Conservation (phyloP, 2,888 invertebrate genomes). For the Thera britannica region DNA sequence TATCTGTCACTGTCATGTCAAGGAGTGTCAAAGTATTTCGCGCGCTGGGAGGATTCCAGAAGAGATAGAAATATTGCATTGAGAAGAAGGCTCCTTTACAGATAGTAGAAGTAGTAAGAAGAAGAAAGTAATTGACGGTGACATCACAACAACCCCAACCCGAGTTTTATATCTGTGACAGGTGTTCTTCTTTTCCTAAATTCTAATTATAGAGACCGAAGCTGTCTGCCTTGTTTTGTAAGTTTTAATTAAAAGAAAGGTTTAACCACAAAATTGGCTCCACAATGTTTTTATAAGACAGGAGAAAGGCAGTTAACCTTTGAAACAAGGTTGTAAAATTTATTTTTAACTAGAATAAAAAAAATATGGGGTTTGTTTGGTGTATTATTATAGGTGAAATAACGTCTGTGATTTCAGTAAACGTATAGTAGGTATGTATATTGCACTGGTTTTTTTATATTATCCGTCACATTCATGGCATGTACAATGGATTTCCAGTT, state of each 20-base stretch:
- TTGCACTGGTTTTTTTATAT: neutral
- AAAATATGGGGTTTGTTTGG: neutral
- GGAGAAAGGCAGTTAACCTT: constrained; percentile 14
- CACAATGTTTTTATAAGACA: constrained; percentile 21
- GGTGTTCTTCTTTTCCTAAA: constrained; percentile 10
- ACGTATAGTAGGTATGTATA: no score
- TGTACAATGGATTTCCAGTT: no score
- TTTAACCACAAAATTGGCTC: constrained; percentile 15
- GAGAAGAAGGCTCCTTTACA: no score
- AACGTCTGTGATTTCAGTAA: neutral
- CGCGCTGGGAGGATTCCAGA: no score
- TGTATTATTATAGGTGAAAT: neutral
- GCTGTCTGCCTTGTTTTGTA: constrained; percentile 15
- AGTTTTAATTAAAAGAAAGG: constrained; percentile 26
- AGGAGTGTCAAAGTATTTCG: no score
- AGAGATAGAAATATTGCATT: no score
- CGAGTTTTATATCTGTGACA: constrained; percentile 4
- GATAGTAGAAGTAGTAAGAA: no score
- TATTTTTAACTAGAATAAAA: neutral
- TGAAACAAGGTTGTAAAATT: constrained; percentile 2
- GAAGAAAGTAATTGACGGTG: no score
- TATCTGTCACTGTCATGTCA: no score
- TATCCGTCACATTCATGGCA: neutral
- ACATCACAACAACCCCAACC: neutral
- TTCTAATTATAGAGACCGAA: constrained; percentile 12